Base-by-base conservation (phyloP, 1,140 invertebrate genomes). In the Daktulosphaira vitifoliae region DNA sequence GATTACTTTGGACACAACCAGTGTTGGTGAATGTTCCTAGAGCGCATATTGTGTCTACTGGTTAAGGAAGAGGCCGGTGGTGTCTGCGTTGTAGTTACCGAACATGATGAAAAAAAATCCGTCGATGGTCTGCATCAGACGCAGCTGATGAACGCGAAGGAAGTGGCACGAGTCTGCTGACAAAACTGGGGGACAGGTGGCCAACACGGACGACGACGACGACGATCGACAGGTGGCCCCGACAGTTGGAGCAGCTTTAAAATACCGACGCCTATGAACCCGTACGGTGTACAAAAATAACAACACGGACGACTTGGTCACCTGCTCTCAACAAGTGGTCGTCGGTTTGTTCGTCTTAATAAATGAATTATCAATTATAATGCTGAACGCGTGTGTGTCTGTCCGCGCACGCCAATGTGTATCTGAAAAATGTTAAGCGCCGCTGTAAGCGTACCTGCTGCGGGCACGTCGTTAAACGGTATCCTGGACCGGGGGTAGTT, bases 261-360 rank as follows among this genome's bases (percentile, higher is more conserved):
- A 62, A 62, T 62, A 29, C 56, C 56, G 42, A 62, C 18, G 56
- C 25, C 25, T 62, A 33, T 33, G 9, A 5, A n/a, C n/a, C n/a
- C n/a, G n/a, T n/a, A n/a, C n/a, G n/a, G n/a, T n/a, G n/a, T 15
- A 53, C 16, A 33, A 46, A 29, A 29, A 42, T 13, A 38, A 38
- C 11, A 25, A 26, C 15, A 44, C 42, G 29, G 44, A 33, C 25
- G 38, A n/a, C 11, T 23, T 62, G 56, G 56, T 62, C 56, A 62
- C 56, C 56, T 62, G 56, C 56, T 48, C n/a, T n/a, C 56, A 62
- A 62, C 56, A 62, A 62, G 56, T 62, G 56, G 39, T 62, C 54
- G 54, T 11, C 29, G 11, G 29, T 44, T 54, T 42, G 37, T 20
- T 44, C 23, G 26, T 44, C 23, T 33, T 33, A n/a, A 29, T 42